A percentile compares a stretch with the other conserved stretches of the same genome.
Evolutionary conservation across 92 coral and sea anemone species (phyloP).

Genomic region (Epizoanthus illoricatus): DNA sequence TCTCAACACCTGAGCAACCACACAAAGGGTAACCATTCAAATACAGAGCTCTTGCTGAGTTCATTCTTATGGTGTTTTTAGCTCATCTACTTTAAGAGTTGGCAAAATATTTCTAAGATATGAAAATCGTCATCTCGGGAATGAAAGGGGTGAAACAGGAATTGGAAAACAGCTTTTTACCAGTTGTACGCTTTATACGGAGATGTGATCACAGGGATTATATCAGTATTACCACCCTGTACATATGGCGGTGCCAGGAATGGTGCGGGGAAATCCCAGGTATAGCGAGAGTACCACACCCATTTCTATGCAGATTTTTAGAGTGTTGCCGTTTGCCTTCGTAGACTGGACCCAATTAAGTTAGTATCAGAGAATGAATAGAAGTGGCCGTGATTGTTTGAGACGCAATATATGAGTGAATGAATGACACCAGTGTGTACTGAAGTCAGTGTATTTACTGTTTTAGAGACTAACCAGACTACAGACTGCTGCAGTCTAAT

Average conservation of each 20-base stretch:
- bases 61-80: not conserved
- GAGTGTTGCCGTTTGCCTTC: not conserved
- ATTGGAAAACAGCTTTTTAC: not conserved
- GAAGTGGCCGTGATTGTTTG: not conserved
- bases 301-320: not conserved
- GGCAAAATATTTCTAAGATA: not conserved
- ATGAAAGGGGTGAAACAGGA: not conserved
- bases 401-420: slow-evolving; percentile 9
- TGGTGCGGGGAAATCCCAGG: not conserved
- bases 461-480: slow-evolving; percentile 1
- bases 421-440: not conserved
- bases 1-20: too few species aligned
- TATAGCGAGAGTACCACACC: too few species aligned
- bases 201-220: not conserved
- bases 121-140: not conserved
- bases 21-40: too few species aligned
- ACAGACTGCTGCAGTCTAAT: not conserved
- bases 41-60: not conserved
- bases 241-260: not conserved
- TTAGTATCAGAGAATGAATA: not conserved
- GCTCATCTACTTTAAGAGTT: not conserved
- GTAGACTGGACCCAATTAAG: not conserved
- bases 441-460: not conserved
- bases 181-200: not conserved
- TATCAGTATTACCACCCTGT: not conserved